phyloP scores from a whole-genome alignment of 2,113 vertebrate genomes.

The Leucoraja erinaceus region DNA sequence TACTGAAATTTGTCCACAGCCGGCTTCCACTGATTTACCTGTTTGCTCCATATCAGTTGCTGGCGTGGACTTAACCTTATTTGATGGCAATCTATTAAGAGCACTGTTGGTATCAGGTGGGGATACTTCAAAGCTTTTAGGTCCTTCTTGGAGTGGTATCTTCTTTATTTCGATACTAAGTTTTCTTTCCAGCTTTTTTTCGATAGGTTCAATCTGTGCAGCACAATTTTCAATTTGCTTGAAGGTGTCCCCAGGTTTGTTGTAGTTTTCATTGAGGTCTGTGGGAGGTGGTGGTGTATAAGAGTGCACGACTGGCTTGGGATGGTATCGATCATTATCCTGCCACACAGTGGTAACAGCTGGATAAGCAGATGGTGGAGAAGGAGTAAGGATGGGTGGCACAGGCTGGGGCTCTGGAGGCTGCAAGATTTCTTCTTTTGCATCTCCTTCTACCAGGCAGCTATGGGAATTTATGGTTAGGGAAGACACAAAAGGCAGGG shows the following conservation, averaged over 20 bases:
- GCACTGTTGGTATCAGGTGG: conserved; percentile 53
- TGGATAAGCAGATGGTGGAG: conserved; percentile 87
- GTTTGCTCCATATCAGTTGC: conserved; percentile 53
- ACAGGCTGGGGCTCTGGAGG: conserved; percentile 91
- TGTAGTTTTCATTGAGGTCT: conserved; percentile 87
- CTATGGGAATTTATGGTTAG: conserved; percentile 51
- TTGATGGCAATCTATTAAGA: conserved; percentile 75
- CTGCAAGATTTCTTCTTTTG: conserved; percentile 95
- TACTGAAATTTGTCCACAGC: conserved; percentile 61
- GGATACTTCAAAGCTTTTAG: conserved; percentile 75
- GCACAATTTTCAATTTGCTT: conserved; percentile 51
- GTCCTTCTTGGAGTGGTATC: conserved; percentile 85
- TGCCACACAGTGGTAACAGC: conserved; percentile 89
- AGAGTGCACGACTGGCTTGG: conserved; percentile 87
- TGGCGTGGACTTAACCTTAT: conserved; percentile 69
- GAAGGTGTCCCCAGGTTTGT: conserved; percentile 60
- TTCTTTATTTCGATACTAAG: conserved; percentile 94
- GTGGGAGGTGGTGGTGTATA: conserved; percentile 67
- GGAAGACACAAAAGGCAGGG: neutral
- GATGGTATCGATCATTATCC: conserved; percentile 94
- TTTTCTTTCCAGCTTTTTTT: conserved; percentile 75
- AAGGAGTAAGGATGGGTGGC: conserved; percentile 90
- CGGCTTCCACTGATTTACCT: conserved; percentile 55
- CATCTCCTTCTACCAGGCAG: conserved; percentile 82
- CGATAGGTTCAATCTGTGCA: conserved; percentile 49